These are phyloP conservation scores for Pyrgilauda ruficollis DNA, from an alignment of 2,113 vertebrate species.

Conservation along the genomic window DNA sequence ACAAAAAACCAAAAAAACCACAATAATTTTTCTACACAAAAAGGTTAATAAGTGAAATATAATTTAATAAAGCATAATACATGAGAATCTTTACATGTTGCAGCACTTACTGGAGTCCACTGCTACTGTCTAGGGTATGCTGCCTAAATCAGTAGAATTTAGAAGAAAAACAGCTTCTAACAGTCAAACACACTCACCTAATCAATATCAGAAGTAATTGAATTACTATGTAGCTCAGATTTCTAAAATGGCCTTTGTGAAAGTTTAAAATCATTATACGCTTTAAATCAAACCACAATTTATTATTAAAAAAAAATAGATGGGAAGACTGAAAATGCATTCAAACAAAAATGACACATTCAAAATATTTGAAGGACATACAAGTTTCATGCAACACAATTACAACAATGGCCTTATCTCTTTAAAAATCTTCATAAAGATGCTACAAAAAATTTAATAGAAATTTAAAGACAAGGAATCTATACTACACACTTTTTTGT, in stretches of 20 bases:
- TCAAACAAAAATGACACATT: background rate
- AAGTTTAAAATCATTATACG: background rate
- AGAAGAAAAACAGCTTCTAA: conserved; percentile 55
- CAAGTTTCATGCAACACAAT: background rate
- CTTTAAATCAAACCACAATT: background rate
- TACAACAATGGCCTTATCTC: background rate
- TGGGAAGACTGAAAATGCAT: background rate
- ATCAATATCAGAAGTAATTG: conserved; percentile 72
- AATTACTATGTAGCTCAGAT: conserved; percentile 11
- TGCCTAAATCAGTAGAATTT: conserved; percentile 67
- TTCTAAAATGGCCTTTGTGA: background rate
- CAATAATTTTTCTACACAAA: background rate
- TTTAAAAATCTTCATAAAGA: background rate
- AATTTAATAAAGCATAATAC: background rate
- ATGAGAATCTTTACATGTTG: background rate
- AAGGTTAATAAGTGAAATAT: background rate
- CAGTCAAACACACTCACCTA: conserved; percentile 59
- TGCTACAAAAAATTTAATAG: background rate
- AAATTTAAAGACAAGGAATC: background rate
- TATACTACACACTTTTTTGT: background rate
- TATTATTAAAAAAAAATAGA: background rate
- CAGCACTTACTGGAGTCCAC: conserved; percentile 46
- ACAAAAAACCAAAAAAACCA: rapidly evolving
- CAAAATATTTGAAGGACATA: background rate
- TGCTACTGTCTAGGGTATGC: conserved; percentile 40